Conservation (phyloP, 2,797 vertebrate species). For the Pipistrellus pipistrellus region DNA sequence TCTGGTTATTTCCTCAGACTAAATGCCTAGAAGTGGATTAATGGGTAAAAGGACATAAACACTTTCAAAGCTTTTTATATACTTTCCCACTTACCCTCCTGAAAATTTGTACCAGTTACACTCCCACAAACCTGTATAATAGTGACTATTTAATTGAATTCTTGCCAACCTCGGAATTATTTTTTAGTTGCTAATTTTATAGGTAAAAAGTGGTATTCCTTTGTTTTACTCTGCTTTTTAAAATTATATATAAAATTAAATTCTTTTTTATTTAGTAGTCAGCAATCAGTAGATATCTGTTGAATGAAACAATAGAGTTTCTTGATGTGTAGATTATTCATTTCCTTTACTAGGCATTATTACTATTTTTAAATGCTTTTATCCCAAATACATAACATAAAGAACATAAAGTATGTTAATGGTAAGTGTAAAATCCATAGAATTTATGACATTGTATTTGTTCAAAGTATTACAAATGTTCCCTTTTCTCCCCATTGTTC, state of each 20-base stretch:
- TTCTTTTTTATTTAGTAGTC: not conserved
- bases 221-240: not conserved
- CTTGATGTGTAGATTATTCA: not conserved
- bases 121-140: not conserved
- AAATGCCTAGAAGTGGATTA: slow-evolving; percentile 21
- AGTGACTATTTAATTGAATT: not conserved
- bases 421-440: not conserved
- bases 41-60: slow-evolving; percentile 4
- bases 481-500: too few species aligned
- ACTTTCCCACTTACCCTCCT: not conserved
- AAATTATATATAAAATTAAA: not conserved
- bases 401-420: not conserved
- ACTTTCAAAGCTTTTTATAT: not conserved
- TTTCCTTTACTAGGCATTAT: not conserved
- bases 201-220: not conserved
- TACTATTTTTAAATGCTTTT: not conserved
- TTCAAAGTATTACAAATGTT: too few species aligned
- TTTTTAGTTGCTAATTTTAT: slow-evolving; percentile 44
- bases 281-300: not conserved
- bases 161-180: not conserved
- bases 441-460: not conserved
- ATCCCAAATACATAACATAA: not conserved
- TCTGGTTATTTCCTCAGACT: not conserved
- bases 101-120: not conserved
- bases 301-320: slow-evolving; percentile 12